These are phyloP conservation scores for Ectobius pallidus DNA, from an alignment of 2,888 invertebrate species.

Conservation along the genomic window DNA sequence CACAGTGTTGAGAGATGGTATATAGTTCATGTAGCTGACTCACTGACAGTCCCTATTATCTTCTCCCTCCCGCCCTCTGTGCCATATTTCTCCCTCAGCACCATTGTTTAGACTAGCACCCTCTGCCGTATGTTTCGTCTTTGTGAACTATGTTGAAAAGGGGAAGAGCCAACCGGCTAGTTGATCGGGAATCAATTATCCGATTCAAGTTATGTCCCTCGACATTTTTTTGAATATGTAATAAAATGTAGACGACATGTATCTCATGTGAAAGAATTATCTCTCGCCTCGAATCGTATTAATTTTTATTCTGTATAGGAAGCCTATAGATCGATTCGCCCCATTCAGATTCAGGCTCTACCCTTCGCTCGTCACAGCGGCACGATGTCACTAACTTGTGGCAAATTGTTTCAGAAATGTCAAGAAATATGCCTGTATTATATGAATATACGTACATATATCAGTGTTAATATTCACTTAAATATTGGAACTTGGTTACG, in stretches of 20 bases:
- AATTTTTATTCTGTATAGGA: not conserved
- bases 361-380: too few species aligned
- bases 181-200: conserved; percentile 35
- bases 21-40: conserved; percentile 17
- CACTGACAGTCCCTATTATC: not conserved
- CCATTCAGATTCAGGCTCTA: too few species aligned
- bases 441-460: too few species aligned
- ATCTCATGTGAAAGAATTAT: not conserved
- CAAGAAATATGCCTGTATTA: too few species aligned
- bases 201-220: conserved; percentile 20
- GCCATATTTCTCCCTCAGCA: conserved; percentile 2
- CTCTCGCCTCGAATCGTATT: not conserved
- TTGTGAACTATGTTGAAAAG: not conserved
- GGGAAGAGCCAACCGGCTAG: not conserved
- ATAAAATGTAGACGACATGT: conserved; percentile 14
- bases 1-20: not conserved
- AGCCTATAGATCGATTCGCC: conserved; percentile 11
- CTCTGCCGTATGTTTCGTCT: not conserved
- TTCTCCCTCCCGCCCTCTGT: not conserved
- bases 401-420: too few species aligned
- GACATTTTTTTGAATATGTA: conserved; percentile 25
- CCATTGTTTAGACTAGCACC: conserved; percentile 10
- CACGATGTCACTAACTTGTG: too few species aligned
- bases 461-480: too few species aligned
- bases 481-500: too few species aligned